Evolutionary conservation across 2,888 invertebrate species (phyloP).

Genomic region (Dichetophora obliterata): DNA sequence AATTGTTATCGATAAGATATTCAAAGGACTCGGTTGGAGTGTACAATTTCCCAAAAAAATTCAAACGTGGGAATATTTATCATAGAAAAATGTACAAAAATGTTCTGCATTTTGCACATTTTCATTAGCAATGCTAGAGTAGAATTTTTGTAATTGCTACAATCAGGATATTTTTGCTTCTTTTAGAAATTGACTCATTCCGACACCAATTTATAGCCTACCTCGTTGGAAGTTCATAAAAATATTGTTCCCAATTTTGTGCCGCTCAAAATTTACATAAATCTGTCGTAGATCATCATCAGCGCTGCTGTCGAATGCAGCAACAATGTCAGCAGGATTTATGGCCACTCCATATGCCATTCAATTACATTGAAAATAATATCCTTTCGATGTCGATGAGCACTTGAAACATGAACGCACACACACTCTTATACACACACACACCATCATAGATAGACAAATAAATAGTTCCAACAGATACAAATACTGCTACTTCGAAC

Average conservation of each 20-base stretch:
- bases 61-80: conserved; percentile 6
- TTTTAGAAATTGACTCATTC: too few species aligned
- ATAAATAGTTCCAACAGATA: not conserved
- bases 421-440: not conserved
- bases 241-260: conserved; percentile 1
- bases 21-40: too few species aligned
- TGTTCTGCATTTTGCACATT: too few species aligned
- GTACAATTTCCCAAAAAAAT: not conserved
- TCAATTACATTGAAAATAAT: conserved; percentile 33
- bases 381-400: conserved; percentile 33
- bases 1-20: not conserved
- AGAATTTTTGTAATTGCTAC: too few species aligned
- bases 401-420: conserved; percentile 13
- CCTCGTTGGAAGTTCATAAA: not conserved
- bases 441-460: not conserved
- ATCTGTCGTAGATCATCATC: conserved; percentile 35
- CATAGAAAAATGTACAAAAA: not conserved
- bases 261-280: conserved; percentile 28
- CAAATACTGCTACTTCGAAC: too few species aligned
- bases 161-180: too few species aligned
- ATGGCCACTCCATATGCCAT: conserved; percentile 36
- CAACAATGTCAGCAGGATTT: conserved; percentile 23
- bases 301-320: conserved; percentile 35
- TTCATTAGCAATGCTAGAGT: too few species aligned
- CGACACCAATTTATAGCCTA: not conserved